Base-by-base conservation (phyloP, 2,888 invertebrate genomes). In the Syrista parreyssii region DNA sequence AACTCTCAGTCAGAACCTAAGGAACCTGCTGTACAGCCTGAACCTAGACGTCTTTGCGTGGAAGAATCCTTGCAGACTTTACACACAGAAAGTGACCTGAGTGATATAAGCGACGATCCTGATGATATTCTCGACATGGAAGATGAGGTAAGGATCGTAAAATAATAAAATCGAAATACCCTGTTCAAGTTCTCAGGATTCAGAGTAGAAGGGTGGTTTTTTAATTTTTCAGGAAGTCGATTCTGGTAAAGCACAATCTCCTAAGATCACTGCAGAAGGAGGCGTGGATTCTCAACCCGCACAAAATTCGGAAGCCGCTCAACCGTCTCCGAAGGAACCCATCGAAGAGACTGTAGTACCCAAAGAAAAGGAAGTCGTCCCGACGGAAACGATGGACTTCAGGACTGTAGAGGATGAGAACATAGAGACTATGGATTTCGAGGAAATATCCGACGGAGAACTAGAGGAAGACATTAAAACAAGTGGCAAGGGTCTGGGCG, bases 381-480 rank as follows among this genome's bases (percentile, higher is more conserved):
- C 81, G 12, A 68, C 84, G 0, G 85, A 86, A 79, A 73, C 82
- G 33, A 73, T 82, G 31, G 55, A 84, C 23, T 86, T 82, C 30
- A 82, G 84, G 84, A 92, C 89, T 88, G 92, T 87, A 81, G 95
- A 95, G 84, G 96, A 96, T 79, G 96, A 96, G 83, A 95, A 95
- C 86, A 94, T 95, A 87, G 94, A 95, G 82, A 94, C 94, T 85
- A 93, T 97, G 88, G 97, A 97, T 88, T 97, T 97, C 92, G 97
- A 97, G 91, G 97, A 97, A 92, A 97, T 97, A 87, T 97, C 97
- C 30, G 97, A 97, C 90, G 97, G 97, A 76, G 97, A 97, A 91
- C 92, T 97, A 68, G 97, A 97, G 89, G 97, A 97, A 89, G 96
- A 97, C 75, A 88, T 91, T 75, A 91, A 91, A 86, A 94, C 96